A percentile compares a stretch with the other conserved stretches of the same genome.
Conservation (phyloP, 2,113 vertebrate genomes). For the Furnarius figulus region DNA sequence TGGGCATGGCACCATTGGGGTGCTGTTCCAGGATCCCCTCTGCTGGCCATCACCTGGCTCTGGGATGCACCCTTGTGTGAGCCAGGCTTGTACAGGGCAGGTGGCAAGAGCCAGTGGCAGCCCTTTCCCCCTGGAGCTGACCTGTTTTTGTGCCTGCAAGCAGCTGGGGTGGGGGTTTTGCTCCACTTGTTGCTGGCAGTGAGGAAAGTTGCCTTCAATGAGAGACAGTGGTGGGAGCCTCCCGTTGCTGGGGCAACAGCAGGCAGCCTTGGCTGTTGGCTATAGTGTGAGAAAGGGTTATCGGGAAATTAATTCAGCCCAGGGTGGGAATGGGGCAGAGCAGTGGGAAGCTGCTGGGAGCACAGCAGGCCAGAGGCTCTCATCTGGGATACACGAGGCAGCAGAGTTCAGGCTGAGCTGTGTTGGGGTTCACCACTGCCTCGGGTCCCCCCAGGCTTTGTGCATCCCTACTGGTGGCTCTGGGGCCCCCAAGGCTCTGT, state of each 20-base stretch:
- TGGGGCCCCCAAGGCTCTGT: neutral
- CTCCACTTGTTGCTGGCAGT: constrained; percentile 62
- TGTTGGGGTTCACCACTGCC: neutral
- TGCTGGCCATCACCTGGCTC: rapidly evolving
- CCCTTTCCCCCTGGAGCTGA: rapidly evolving
- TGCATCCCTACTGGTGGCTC: neutral
- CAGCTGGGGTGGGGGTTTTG: neutral
- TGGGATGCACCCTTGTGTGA: rapidly evolving
- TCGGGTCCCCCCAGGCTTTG: neutral
- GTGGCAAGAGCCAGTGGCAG: rapidly evolving
- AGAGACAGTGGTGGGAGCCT: constrained; percentile 33
- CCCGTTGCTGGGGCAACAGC: constrained; percentile 55
- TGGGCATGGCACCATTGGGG: rapidly evolving
- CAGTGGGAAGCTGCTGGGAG: neutral
- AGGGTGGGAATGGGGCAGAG: rapidly evolving
- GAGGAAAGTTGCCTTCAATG: neutral
- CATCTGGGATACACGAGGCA: neutral
- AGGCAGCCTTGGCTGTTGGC: neutral
- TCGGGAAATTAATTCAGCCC: neutral
- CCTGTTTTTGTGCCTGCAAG: neutral
- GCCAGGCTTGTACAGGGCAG: neutral
- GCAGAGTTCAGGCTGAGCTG: neutral
- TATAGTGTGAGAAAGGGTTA: neutral
- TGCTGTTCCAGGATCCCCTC: rapidly evolving
- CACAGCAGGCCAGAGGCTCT: neutral